Base-by-base conservation (phyloP, 2,113 vertebrate genomes). In the Caranx melampygus region DNA sequence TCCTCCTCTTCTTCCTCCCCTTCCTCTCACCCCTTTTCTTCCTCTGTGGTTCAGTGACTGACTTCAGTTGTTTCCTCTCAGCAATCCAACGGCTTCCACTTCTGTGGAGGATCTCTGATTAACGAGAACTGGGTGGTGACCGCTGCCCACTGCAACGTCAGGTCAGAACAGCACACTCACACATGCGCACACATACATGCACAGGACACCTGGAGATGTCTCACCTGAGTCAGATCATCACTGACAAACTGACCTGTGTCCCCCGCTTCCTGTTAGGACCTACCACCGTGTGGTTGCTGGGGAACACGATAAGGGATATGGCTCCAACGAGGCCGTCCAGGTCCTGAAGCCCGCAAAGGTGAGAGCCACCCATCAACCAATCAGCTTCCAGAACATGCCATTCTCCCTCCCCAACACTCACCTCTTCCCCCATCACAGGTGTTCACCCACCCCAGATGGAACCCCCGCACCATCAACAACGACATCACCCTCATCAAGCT, bases 51-150 rank as follows among this genome's bases (percentile, higher is more conserved):
- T 70, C 9, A 6, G 37, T 8, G 3, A 21, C 18, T 63, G 3
- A 74, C 4, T 26, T 8, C 3, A 0, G 5, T 8, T 20, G 3
- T 1, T 57, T 15, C 13, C 21, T 54, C n/a, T 15, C 82, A 96
- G 96, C 94, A 96, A 91, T 88, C 34, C 26, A 95, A 90, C 0
- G 95, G 96, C 21, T 96, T 93, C 88, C 96, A 96, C 77, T 97
- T 96, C 92, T 96, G 96, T 0, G 96, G 95, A 0, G 96, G 95
- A 6, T 97, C 96, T 49, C 95, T 97, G 85, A 93, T 97, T 92
- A 96, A 77, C 0, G 87, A 95, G 68, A 55, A 89, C 84, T 97
- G 96, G 96, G 96, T 96, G 33, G 94, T 95, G 79, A 96, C 96
- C 0, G 96, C 96, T 0, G 95, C 96, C 49, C 96, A 97, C 89